Evolutionary conservation across 2,113 vertebrate genomes (phyloP), one percentile per base, ranked within the genome.

Genomic region (Numenius arquata): DNA sequence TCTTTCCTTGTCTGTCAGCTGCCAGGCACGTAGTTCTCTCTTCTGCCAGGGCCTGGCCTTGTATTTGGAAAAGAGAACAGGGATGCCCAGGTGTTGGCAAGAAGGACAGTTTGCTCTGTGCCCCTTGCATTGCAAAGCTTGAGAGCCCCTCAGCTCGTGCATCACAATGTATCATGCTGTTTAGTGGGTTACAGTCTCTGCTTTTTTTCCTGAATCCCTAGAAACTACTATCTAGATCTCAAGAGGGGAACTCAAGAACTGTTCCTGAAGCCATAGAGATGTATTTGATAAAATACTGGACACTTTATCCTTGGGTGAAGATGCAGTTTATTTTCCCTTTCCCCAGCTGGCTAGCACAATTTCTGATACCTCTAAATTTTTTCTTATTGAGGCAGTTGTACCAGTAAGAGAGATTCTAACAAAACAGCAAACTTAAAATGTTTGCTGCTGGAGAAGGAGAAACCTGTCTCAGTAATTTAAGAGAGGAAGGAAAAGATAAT

Each of bases 21-120:
- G 94, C 91, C 93, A 96, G 73, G 62, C 96, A 95, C 70, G 90
- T 95, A 95, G 62, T 79, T 86, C 56, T 41, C 38, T 62, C 48
- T 82, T 65, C 87, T 96, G 93, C 90, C 89, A 85, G 74, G 48
- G 53, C 63, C 82, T 83, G 80, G 65, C 67, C 82, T 93, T 66
- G n/a, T 45, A 14, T 81, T 95, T 8, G 21, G 62, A 62, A 45
- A 91, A 85, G 81, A 43, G 74, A 89, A 85, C 85, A 73, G 58
- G 19, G 55, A 41, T 90, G 65, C 67, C 88, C 62, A 85, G 53
- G 66, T 34, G 74, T 38, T 84, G 73, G 53, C 85, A 88, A 68
- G 88, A 61, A 70, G 71, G 61, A 65, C 84, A 58, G 15, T 75
- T 91, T 85, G 66, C 40, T 75, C 55, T 56, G 32, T 68, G 62